Evolutionary conservation across 2,888 invertebrate genomes (phyloP).

Genomic region (Eilema griseolum): DNA sequence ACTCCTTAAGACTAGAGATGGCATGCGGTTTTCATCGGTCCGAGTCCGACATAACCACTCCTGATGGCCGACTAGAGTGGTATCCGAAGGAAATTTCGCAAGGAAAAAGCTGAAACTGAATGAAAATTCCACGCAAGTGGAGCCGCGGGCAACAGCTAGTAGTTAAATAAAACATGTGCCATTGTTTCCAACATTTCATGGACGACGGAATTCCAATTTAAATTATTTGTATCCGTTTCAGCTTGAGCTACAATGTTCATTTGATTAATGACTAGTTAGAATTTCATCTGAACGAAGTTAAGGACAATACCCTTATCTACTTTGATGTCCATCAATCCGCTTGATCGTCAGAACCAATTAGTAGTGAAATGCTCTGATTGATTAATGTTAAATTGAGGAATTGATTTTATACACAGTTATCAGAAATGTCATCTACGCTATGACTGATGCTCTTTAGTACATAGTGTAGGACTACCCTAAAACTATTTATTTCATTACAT

Average conservation of each 20-base stretch:
- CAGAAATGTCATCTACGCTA: background rate
- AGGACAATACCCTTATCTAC: constrained; percentile 37
- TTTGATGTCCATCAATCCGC: constrained; percentile 37
- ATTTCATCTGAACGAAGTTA: constrained; percentile 15
- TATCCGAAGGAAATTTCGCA: no score
- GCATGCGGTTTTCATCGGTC: no score
- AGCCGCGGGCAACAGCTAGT: no score
- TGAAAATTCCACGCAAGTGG: no score
- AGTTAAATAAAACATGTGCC: background rate
- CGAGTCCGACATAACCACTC: no score
- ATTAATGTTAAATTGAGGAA: background rate
- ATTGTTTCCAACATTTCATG: background rate
- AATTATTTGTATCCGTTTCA: background rate
- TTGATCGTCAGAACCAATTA: constrained; percentile 40
- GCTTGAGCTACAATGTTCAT: background rate
- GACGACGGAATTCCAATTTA: background rate
- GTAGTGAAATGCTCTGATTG: constrained; percentile 10
- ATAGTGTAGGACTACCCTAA: no score
- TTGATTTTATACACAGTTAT: background rate
- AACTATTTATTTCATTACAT: no score
- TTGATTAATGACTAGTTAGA: constrained; percentile 23
- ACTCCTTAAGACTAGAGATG: no score
- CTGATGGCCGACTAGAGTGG: no score
- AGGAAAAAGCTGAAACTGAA: no score
- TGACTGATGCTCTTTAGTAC: no score